Conservation (phyloP, 92 coral and sea anemone species). For the Epizoanthus fatuus region DNA sequence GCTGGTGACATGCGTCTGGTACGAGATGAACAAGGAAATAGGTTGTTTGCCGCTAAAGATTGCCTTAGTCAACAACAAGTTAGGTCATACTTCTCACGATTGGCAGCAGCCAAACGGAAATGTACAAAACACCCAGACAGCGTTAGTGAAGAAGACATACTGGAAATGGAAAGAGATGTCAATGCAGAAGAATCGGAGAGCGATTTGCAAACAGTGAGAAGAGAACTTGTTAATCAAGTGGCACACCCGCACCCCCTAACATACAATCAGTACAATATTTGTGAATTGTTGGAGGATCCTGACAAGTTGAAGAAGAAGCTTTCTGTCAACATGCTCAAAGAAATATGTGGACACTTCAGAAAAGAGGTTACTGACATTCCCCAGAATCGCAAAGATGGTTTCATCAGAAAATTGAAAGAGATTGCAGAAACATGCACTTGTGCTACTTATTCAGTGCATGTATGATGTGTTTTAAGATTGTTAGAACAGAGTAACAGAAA, state of each 20-base stretch:
- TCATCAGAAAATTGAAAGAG: slow-evolving; percentile 21
- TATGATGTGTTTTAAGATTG: too few species aligned
- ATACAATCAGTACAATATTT: slow-evolving; percentile 24
- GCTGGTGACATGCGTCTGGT: slow-evolving; percentile 72
- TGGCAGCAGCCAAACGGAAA: slow-evolving; percentile 18
- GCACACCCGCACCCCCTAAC: slow-evolving; percentile 46
- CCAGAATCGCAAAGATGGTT: slow-evolving; percentile 49
- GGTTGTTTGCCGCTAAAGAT: slow-evolving; percentile 55
- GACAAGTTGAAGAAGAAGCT: slow-evolving; percentile 43
- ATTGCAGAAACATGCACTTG: slow-evolving; percentile 24
- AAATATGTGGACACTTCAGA: slow-evolving; percentile 54
- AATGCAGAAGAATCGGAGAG: slow-evolving; percentile 49
- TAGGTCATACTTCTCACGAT: slow-evolving; percentile 74
- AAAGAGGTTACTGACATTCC: slow-evolving; percentile 38
- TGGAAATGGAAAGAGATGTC: slow-evolving; percentile 32
- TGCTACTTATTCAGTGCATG: too few species aligned
- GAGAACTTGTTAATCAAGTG: slow-evolving; percentile 5
- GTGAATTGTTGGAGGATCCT: slow-evolving; percentile 30
- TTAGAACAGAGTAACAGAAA: too few species aligned
- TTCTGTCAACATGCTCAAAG: slow-evolving; percentile 56
- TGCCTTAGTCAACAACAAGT: slow-evolving; percentile 72
- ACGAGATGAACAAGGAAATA: slow-evolving; percentile 52
- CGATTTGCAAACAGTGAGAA: slow-evolving; percentile 2
- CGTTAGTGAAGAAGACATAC: slow-evolving; percentile 37
- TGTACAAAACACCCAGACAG: slow-evolving; percentile 29